Base-by-base conservation (phyloP, 2,797 vertebrate genomes). In the Cheracebus regulus region DNA sequence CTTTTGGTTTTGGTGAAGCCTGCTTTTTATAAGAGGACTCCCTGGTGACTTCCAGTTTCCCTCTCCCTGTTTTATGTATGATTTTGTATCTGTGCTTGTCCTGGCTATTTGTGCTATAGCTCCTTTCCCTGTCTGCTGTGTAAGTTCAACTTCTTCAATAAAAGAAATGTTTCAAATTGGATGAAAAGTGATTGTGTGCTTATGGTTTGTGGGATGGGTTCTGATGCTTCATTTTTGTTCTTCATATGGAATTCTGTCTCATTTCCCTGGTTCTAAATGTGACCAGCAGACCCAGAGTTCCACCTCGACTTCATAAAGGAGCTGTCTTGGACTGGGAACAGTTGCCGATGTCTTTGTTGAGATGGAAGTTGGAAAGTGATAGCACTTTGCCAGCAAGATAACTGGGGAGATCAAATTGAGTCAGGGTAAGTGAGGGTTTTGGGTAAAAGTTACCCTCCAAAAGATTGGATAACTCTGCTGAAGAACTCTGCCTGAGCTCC, bases 361-460 rank as follows among this genome's bases (percentile, higher is more conserved):
- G 28, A 61, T 17, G 9, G 64, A 61, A 33, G 9, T 95, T 46
- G 41, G 90, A 95, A 91, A 64, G 57, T 50, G 20, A 0, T 26
- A 57, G 41, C 17, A 7, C 5, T 55, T 41, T 44, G 30, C 22
- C 58, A 58, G 57, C 15, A 15, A 6, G 28, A 20, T 88, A 96
- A 3, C 57, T 79, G 52, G 86, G 55, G 17, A 97, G 41, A 93
- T 67, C 52, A 48, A 5, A 4, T 30, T 7, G 81, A 46, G 67
- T 90, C 70, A 90, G 84, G 88, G 96, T 95, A 84, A 97, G 96
- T 89, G 87, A 95, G 39, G 8, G n/a, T 73, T 78, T 83, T 39
- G 61, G 89, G 26, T 52, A 58, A 13, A 83, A 81, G 39, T 80
- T 22, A 13, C 20, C 30, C 39, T 97, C 67, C 22, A 33, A 80